Percentiles rank a stretch among this genome's conserved stretches.
phyloP scores from a whole-genome alignment of 2,888 invertebrate genomes.

The Strigamia crassipes region DNA sequence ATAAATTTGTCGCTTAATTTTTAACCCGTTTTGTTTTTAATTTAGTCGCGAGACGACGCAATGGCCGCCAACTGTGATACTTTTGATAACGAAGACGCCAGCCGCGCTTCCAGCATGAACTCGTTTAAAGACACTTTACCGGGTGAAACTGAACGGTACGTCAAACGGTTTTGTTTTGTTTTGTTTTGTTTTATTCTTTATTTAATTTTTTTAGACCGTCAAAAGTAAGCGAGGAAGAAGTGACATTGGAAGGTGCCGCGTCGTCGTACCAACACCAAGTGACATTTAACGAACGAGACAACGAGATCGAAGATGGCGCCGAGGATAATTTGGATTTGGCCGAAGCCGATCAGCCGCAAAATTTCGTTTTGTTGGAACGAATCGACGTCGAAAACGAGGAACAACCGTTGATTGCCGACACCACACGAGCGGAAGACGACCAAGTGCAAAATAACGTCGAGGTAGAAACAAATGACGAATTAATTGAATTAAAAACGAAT shows the following conservation, averaged over 20 bases:
- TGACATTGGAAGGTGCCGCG: not conserved
- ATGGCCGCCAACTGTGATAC: slow-evolving; percentile 45
- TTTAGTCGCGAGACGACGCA: slow-evolving; percentile 43
- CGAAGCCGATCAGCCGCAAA: slow-evolving; percentile 51
- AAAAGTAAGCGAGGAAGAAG: not conserved
- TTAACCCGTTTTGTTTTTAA: not conserved
- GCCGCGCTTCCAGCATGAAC: slow-evolving; percentile 4
- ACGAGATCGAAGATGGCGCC: slow-evolving; percentile 49
- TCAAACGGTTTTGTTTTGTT: not conserved
- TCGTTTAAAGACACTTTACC: not conserved
- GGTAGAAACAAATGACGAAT: not conserved
- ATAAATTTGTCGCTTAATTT: not conserved
- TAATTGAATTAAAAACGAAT: not conserved
- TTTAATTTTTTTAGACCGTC: not conserved
- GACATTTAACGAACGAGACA: slow-evolving; percentile 43
- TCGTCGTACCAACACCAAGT: not conserved
- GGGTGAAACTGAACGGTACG: not conserved
- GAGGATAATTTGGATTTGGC: slow-evolving; percentile 51
- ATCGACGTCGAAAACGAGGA: slow-evolving; percentile 38
- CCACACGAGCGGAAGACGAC: slow-evolving; percentile 50
- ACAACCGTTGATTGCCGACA: slow-evolving; percentile 41
- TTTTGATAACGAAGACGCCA: slow-evolving; percentile 42
- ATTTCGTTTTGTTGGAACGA: not conserved
- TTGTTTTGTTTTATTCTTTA: not conserved
- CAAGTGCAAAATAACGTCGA: slow-evolving; percentile 45